phyloP scores from a whole-genome alignment of 2,888 invertebrate genomes.

The Drosophila kuntzei region DNA sequence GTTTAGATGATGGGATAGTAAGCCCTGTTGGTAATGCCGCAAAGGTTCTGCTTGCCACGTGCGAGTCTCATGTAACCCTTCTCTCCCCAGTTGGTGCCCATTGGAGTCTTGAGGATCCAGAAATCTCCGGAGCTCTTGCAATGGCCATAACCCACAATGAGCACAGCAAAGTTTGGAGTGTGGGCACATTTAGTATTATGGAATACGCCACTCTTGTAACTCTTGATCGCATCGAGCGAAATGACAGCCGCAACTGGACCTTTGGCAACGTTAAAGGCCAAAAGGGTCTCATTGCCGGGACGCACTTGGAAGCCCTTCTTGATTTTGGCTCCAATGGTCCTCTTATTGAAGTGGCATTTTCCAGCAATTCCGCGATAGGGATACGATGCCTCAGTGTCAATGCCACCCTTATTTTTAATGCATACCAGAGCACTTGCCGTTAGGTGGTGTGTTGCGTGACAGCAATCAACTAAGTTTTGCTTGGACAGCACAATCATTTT shows the following conservation, averaged over 20 bases:
- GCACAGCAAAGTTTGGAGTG: constrained; percentile 22
- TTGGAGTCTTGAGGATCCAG: constrained; percentile 41
- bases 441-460: rapidly evolving
- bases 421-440: background rate
- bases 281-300: constrained; percentile 5
- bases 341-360: background rate
- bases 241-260: constrained; percentile 44
- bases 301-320: background rate
- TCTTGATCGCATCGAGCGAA: constrained; percentile 1
- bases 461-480: constrained; percentile 43
- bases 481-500: constrained; percentile 30
- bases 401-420: constrained; percentile 12
- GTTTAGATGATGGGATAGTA: constrained; percentile 17
- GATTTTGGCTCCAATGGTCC: constrained; percentile 14
- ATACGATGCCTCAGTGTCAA: constrained; percentile 33
- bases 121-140: constrained; percentile 23
- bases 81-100: constrained; percentile 28
- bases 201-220: constrained; percentile 30
- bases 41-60: constrained; percentile 37
- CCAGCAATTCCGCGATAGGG: constrained; percentile 27
- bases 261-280: constrained; percentile 16
- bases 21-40: constrained; percentile 39
- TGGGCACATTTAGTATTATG: constrained; percentile 3
- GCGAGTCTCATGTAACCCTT: constrained; percentile 35
- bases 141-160: constrained; percentile 44